Base-by-base conservation (phyloP, 1,140 invertebrate genomes). In the Dreissena polymorpha region DNA sequence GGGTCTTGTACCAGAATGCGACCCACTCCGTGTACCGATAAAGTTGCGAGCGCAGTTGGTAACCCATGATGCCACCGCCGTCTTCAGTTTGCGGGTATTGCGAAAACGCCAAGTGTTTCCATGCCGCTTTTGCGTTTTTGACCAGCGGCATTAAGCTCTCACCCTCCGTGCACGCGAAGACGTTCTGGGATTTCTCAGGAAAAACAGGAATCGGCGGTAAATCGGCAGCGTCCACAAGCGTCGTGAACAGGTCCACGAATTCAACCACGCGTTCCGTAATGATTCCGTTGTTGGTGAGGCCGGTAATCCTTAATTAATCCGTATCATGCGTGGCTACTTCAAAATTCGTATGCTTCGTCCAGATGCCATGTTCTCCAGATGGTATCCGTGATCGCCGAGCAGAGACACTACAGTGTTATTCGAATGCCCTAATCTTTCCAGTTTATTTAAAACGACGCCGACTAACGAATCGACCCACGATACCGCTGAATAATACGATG, bases 311-410 rank as follows among this genome's bases (percentile, higher is more conserved):
- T 6, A 79, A 50, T 76, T 73, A 73, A 68, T 73, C 79, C 72
- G 83, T 74, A 1, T 69, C 76, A 74, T 84, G 83, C 27, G 76
- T 79, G 21, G 57, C 76, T 0, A 79, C 18, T 27, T 84, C 70
- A 51, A 79, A 84, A 39, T 79, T 79, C n/a, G 68, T 84, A 10
- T 51, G 51, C 69, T 84, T 84, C 8, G 65, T 27, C 82, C 82
- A 84, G 57, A 23, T 51, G 25, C 96, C 95, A 89, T 97, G 96
- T 93, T 98, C 96, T 50, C 97, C 96, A 97, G 90, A 23, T 96
- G 96, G 96, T 96, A 97, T 96, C 96, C 97, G 93, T 97, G 96
- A 93, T 98, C 97, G 67, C 96, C 95, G 49, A 96, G 95, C 27
- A 97, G 92, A 72, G 75, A 78, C 16, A 84, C 39, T n/a, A 84